Evolutionary conservation across 1,140 invertebrate species (phyloP), one percentile per base, ranked within the genome.

Genomic region (Drosophila repleta): DNA sequence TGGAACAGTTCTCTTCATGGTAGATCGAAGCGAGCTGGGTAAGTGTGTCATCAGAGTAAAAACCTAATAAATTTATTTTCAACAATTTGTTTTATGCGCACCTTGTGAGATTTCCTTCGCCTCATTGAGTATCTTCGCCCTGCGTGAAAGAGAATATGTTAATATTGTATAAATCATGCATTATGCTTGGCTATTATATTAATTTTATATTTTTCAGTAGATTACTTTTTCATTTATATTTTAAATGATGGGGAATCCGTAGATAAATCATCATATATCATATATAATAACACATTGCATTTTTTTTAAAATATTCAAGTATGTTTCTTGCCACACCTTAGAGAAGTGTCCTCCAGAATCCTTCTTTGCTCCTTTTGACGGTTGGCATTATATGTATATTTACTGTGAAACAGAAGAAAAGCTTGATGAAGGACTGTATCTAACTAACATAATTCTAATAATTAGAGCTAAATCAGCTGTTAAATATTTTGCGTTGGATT

Each of bases 21-120:
- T 35, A 41, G 6, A 57, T 90, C 85, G 56, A 90, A 90, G 85
- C 81, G 82, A 88, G 84, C 84, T 88, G 84, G 81, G 84, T 88
- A 75, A 74, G 45, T 69, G 72, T 82, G 63, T 84, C 81, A 81
- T 84, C 80, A 84, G 18, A 39, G 7, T 2, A 26, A 11, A 4
- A 43, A 8, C n/a, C 7, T n/a, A 10, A 15, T 39, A 11, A 35
- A 24, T 6, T 26, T 20, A 37, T 13, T n/a, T 37, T 4, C 4
- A 39, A 39, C 11, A n/a, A 52, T 10, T 32, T 32, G 13, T 21
- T 37, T 2, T 6, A 3, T 24, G 20, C 32, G 10, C 3, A 46
- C 45, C 45, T 46, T 13, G 17, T 56, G n/a, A 35, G 21, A 24
- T 18, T 21, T 18, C n/a, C n/a, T 35, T 11, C 1, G 0, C 10